Conservation (phyloP, 2,797 vertebrate species). For the Ciconia nigra region DNA sequence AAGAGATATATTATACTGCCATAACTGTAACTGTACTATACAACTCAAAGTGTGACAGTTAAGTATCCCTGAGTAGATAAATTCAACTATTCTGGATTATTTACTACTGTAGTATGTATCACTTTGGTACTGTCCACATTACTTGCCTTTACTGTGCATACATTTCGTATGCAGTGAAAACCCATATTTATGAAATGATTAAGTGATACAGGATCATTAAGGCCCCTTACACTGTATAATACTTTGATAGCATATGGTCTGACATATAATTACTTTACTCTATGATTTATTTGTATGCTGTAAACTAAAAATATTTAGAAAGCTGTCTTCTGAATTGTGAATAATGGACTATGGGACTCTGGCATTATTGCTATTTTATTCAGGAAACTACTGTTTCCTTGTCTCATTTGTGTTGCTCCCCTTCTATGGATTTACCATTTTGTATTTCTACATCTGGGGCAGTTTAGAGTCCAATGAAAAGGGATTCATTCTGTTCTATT, state of each 20-base stretch:
- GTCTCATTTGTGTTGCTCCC: neutral
- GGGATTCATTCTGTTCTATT: neutral
- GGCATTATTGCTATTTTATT: neutral
- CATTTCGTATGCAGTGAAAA: neutral
- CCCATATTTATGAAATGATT: neutral
- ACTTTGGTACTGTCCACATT: neutral
- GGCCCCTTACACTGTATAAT: neutral
- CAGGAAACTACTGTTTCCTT: neutral
- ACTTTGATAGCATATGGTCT: constrained; percentile 3
- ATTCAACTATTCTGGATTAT: neutral
- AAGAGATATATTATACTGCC: neutral
- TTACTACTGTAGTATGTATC: neutral
- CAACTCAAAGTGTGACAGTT: neutral
- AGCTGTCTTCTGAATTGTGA: neutral
- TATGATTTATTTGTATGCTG: neutral
- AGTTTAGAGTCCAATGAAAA: neutral
- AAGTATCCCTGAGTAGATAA: neutral
- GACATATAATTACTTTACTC: neutral
- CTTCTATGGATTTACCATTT: neutral
- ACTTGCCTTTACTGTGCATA: neutral
- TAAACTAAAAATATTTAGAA: constrained; percentile 17
- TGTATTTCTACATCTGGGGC: neutral
- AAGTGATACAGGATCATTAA: neutral
- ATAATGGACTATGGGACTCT: neutral
- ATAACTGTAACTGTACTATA: neutral